A percentile compares a stretch with the other conserved stretches of the same genome.
phyloP scores from a whole-genome alignment of 2,113 vertebrate species.

The Neotoma lepida region DNA sequence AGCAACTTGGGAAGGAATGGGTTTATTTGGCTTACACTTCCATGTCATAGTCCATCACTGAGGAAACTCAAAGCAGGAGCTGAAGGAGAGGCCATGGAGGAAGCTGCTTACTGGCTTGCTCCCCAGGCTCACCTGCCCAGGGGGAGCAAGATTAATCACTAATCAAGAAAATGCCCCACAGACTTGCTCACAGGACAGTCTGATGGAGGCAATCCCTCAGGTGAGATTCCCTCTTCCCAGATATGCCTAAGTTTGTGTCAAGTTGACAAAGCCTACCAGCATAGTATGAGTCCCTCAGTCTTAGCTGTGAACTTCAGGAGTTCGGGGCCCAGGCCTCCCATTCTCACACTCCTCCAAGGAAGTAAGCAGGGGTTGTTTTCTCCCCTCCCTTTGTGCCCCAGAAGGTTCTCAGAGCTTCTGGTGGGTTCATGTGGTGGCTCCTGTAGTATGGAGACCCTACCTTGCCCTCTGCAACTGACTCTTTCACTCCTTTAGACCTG shows the following conservation, averaged over 20 bases:
- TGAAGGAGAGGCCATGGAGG: not conserved
- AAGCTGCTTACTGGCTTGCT: not conserved
- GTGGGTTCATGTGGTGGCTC: not conserved
- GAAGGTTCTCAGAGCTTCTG: constrained; percentile 3
- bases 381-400: not conserved
- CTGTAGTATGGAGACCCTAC: not conserved
- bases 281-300: not conserved
- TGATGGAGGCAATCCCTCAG: not conserved
- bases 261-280: not conserved
- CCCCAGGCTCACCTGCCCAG: not conserved
- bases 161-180: not conserved
- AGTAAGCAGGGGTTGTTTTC: not conserved
- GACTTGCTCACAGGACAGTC: not conserved
- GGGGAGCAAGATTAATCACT: not conserved
- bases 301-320: not conserved
- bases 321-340: not conserved
- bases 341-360: not conserved
- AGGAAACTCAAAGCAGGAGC: not conserved
- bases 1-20: not conserved
- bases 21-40: not conserved
- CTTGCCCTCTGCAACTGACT: not conserved
- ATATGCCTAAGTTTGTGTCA: not conserved
- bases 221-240: not conserved
- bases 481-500: constrained; percentile 86
- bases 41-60: not conserved